Base-by-base conservation (phyloP, 2,113 vertebrate species). In the Gobio gobio region DNA sequence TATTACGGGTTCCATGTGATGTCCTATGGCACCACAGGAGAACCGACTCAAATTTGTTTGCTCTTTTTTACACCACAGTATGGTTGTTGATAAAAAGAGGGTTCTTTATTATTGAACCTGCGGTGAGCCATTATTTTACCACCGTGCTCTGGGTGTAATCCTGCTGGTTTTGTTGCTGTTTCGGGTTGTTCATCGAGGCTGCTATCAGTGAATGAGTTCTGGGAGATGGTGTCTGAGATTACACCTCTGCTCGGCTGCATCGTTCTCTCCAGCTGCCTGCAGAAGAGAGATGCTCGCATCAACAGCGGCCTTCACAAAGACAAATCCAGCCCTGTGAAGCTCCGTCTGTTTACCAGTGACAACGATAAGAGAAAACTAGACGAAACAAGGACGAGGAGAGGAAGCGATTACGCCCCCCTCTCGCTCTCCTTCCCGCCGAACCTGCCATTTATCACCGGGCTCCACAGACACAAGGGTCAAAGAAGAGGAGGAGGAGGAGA, bases 161-260 rank as follows among this genome's bases (percentile, higher is more conserved):
- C 73, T 43, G n/a, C 73, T 49, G 45, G 43, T 51, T 75, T 24
- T 75, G 45, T 75, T 51, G n/a, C 40, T 26, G 7, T 80, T 64
- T 47, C 78, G 5, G 75, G 7, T 45, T 22, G 78, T 63, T 80
- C 59, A 80, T 49, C 43, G n/a, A 58, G 76, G 14, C n/a, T 26
- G 14, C 63, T 82, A 68, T 68, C 79, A 51, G 45, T 10, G 45
- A 81, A 68, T 82, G 43, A 66, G 45, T 82, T 82, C 22, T 43
- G 22, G 36, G 54, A 47, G 78, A 79, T 79, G n/a, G n/a, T 82
- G 24, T 68, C 59, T 82, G 79, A 82, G 79, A 82, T 82, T 68
- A 82, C 63, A 26, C 26, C 24, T 68, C n/a, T 26, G 33, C 76
- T 61, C 76, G 0, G 6, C 36, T 40, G 74, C 49, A 54, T 76